These are phyloP conservation scores for Xestia ashworthii DNA, from an alignment of 2,888 invertebrate genomes.

Conservation along the genomic window DNA sequence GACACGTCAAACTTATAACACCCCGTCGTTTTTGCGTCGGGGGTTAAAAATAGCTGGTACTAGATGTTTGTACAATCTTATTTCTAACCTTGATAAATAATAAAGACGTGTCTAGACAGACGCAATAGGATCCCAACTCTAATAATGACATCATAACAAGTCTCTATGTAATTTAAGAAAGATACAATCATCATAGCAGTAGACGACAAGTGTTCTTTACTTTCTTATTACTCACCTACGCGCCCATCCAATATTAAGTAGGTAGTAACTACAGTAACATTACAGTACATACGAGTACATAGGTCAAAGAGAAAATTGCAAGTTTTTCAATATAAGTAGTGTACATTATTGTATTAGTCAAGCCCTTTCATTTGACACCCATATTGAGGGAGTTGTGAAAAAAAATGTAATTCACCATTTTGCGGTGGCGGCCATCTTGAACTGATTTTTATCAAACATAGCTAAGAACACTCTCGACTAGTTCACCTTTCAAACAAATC, in stretches of 20 bases:
- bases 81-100: constrained; percentile 7
- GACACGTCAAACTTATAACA: no score
- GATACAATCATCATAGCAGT: constrained; percentile 18
- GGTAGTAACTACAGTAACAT: not conserved
- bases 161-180: constrained; percentile 16
- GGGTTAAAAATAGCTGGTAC: not conserved
- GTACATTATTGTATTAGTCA: no score
- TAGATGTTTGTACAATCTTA: not conserved
- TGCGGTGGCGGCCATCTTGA: no score
- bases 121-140: constrained; percentile 2
- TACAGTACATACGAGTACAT: no score
- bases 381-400: no score
- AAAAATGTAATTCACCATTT: no score
- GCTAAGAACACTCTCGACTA: no score
- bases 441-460: no score
- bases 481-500: no score
- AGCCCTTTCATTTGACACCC: no score
- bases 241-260: constrained; percentile 27
- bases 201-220: constrained; percentile 1
- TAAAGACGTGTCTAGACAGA: constrained; percentile 47
- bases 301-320: not conserved
- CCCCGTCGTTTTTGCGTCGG: no score
- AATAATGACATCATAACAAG: constrained; percentile 7
- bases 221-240: not conserved
- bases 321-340: not conserved